phyloP scores from a whole-genome alignment of 2,888 invertebrate species.

The Nephrotoma appendiculata region DNA sequence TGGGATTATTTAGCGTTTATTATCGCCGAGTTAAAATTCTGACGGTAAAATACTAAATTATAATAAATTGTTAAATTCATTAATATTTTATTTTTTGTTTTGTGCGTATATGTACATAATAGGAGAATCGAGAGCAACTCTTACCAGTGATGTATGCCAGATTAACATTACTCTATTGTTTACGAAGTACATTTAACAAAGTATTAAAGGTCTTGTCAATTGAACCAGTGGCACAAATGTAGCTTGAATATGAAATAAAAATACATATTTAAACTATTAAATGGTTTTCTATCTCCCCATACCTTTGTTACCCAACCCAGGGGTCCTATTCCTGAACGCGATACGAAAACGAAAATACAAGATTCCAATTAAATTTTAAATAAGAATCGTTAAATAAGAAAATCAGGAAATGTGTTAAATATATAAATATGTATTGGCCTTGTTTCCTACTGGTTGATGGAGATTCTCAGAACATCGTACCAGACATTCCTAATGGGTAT shows the following conservation, averaged over 20 bases:
- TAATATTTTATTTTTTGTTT: constrained; percentile 24
- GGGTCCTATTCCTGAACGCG: too few species aligned
- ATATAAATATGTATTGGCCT: too few species aligned
- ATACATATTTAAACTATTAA: too few species aligned
- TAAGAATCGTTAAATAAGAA: too few species aligned
- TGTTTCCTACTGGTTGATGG: too few species aligned
- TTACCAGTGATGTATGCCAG: constrained; percentile 51
- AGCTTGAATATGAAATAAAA: constrained; percentile 10
- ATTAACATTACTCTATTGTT: constrained; percentile 48
- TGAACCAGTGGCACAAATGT: constrained; percentile 55
- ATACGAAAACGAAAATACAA: too few species aligned
- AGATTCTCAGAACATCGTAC: too few species aligned
- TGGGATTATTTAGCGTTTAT: constrained; percentile 54
- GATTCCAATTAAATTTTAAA: too few species aligned
- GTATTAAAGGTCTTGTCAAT: constrained; percentile 48
- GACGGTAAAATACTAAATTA: constrained; percentile 37
- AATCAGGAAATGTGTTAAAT: too few species aligned
- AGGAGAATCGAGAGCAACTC: constrained; percentile 50
- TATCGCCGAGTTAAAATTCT: constrained; percentile 56
- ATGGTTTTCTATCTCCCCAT: too few species aligned
- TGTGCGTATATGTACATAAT: constrained; percentile 21
- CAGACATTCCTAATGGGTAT: too few species aligned
- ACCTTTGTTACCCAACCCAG: too few species aligned
- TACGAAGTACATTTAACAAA: constrained; percentile 48
- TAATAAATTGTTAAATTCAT: background rate